Conservation (phyloP, 2,113 vertebrate species). For the Saguinus imperator region DNA sequence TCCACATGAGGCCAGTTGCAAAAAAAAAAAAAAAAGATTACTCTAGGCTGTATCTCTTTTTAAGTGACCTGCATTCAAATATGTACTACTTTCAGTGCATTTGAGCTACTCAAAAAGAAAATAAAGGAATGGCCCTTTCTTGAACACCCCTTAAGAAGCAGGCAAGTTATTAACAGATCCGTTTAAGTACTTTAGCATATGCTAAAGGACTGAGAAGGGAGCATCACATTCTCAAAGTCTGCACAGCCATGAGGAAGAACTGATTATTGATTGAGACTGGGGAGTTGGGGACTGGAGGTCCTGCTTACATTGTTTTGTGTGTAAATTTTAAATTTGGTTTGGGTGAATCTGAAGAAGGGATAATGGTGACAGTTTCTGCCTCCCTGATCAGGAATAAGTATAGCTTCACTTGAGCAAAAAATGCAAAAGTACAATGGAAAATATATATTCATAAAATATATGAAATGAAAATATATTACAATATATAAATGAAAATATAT, state of each 20-base stretch:
- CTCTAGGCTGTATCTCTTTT: neutral
- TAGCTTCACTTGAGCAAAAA: neutral
- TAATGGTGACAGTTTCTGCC: neutral
- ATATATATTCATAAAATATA: no score
- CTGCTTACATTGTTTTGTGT: neutral
- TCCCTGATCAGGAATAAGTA: neutral
- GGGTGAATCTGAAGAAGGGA: neutral
- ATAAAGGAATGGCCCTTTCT: neutral
- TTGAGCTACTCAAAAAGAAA: constrained; percentile 30
- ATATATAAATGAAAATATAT: neutral
- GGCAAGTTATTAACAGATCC: neutral
- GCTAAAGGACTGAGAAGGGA: neutral
- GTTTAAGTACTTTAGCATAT: neutral
- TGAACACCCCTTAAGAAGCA: neutral
- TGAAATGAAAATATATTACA: no score
- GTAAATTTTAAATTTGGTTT: neutral
- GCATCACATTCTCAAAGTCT: neutral
- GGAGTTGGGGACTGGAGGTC: neutral
- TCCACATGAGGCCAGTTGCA: neutral
- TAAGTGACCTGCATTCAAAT: constrained; percentile 34
- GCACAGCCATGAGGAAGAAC: neutral
- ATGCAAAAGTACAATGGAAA: neutral
- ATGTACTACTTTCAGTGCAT: neutral
- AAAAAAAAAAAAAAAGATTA: neutral
- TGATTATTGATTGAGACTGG: neutral